Base-by-base conservation (phyloP, 2,888 invertebrate species). In the Ctenicera cuprea region DNA sequence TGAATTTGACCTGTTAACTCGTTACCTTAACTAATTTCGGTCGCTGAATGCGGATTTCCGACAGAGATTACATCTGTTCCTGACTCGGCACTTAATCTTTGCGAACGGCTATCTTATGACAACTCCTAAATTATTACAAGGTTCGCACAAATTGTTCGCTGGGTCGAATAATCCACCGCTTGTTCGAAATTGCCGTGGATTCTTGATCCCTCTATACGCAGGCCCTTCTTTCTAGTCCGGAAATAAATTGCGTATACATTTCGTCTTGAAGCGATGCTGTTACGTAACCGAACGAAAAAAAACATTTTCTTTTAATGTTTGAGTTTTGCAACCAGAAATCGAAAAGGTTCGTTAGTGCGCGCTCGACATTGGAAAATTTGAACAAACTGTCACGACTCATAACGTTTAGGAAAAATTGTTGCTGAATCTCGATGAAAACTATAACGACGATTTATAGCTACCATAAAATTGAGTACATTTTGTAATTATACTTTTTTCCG, bases 11-110 rank as follows among this genome's bases (percentile, higher is more conserved):
- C 73, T 76, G 76, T 76, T 76, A 74, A 66, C 76, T 76, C 74
- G 76, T 74, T 74, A 76, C 73, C 76, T 74, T 76, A 76, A 76
- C 76, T 76, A 76, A 76, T 76, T 76, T 80, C 74, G 73, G 75
- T 74, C 77, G 78, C 76, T 78, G 74, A 77, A 80, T 80, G 76
- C 77, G 76, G 79, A 78, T 77, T 78, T 80, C 76, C 81, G 79
- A 45, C 71, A 72, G 74, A 77, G 74, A 77, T 77, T 77, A 77
- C 76, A 77, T 76, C 77, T 77, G 78, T 75, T 75, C 71, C 73
- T 77, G 76, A 77, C 74, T 76, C 70, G 75, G 70, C 66, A 74
- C 75, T 77, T 76, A 77, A 78, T 76, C 75, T 75, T 72, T 75
- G 75, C 59, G 69, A 75, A 72, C 71, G 75, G 75, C 75, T 75